Evolutionary conservation across 2,888 invertebrate species (phyloP).

Genomic region (Drosophila flavopinicola): DNA sequence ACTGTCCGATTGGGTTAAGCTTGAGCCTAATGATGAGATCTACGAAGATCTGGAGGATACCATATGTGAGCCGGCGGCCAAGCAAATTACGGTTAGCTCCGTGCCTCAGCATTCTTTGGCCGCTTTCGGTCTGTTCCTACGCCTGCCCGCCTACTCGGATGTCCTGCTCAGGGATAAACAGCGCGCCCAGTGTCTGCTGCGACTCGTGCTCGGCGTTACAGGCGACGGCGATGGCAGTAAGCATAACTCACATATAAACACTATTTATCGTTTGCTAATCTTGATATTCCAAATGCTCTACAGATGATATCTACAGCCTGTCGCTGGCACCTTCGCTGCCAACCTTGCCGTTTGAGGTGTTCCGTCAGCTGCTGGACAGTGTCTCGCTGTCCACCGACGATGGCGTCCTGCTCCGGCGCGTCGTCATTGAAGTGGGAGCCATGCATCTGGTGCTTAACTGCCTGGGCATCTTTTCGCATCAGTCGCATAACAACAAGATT

Average conservation of each 20-base stretch:
- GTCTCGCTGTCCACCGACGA: constrained; percentile 91
- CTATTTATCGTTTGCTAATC: neutral
- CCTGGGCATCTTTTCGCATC: constrained; percentile 94
- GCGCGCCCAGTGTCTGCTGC: constrained; percentile 93
- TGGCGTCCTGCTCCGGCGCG: constrained; percentile 90
- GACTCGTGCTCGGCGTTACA: constrained; percentile 94
- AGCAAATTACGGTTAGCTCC: constrained; percentile 86
- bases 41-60: constrained; percentile 87
- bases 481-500: constrained; percentile 86
- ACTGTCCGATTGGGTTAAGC: constrained; percentile 84
- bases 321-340: constrained; percentile 89
- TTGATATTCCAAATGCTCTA: neutral
- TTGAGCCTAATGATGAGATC: constrained; percentile 87
- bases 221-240: constrained; percentile 95
- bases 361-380: constrained; percentile 90
- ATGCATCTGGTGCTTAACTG: constrained; percentile 94
- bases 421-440: constrained; percentile 93
- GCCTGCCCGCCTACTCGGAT: constrained; percentile 95
- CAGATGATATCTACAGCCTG: constrained; percentile 89
- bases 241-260: constrained; percentile 45
- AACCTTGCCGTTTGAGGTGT: constrained; percentile 85
- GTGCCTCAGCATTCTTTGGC: constrained; percentile 96
- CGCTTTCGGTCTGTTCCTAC: constrained; percentile 94
- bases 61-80: constrained; percentile 85
- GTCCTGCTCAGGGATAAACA: constrained; percentile 93